Evolutionary conservation across 2,888 invertebrate species (phyloP), one percentile per base, ranked within the genome.

Genomic region (Agonopterix heracliana): DNA sequence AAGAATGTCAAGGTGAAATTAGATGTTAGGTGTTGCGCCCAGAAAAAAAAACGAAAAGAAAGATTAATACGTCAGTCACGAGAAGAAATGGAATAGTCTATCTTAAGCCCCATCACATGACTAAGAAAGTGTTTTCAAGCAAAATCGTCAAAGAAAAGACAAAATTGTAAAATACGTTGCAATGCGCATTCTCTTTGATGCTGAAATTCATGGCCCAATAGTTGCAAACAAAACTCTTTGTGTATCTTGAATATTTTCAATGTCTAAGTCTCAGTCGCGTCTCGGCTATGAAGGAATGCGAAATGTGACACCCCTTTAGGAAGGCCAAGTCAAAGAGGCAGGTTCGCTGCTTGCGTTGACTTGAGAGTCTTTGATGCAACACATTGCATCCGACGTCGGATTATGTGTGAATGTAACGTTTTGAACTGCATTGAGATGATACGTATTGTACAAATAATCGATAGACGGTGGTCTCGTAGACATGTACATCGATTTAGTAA

Each of bases 271-370:
- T 57, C 59, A 64, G 60, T 66, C 56, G 54, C 60, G 62, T 62
- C 55, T 53, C 52, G 61, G 57, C 63, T 63, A 55, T 49, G 62
- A 66, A 64, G 65, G 69, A 71, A 75, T 73, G 66, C 62, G 73
- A 74, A 76, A 78, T 66, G 67, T 66, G 69, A 74, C 74, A 74
- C 71, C 60, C 60, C 63, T 72, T 73, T 66, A 68, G 63, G n/a
- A 53, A 63, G 57, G 57, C 63, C 62, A 64, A 68, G 64, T 77
- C 78, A 80, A 79, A 79, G 75, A 71, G 67, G 63, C 64, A 56
- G 63, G 60, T 68, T 69, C 67, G 52, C 51, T 60, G 71, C 69
- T 73, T 75, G 76, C 78, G 73, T 66, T 74, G 74, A 75, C 75
- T 68, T 65, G 48, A 13, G 52, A 71, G 66, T 73, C 77, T 80